Conservation (phyloP, 2,888 invertebrate genomes). For the Conistra vaccinii region DNA sequence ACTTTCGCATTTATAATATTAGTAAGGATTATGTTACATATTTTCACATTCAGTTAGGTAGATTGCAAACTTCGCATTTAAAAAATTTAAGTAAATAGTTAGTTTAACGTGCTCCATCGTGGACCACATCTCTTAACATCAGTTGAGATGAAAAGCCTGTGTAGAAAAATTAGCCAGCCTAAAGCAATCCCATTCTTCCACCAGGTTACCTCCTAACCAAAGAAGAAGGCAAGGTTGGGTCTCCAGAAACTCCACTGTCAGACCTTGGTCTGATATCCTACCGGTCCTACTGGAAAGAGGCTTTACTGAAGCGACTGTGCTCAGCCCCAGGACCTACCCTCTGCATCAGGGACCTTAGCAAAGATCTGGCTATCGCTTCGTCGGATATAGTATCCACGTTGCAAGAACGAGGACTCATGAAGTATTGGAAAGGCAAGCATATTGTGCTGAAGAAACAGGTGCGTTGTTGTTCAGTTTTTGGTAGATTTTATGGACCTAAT, state of each 20-base stretch:
- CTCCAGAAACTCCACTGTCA: constrained; percentile 99
- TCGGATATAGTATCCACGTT: constrained; percentile 99
- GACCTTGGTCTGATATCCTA: constrained; percentile 99
- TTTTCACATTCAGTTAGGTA: no score
- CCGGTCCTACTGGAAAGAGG: constrained; percentile 99
- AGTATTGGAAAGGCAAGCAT: constrained; percentile 99
- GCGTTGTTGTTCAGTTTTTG: constrained; percentile 24
- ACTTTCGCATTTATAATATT: no score
- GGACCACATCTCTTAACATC: no score
- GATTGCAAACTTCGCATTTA: no score
- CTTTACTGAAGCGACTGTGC: constrained; percentile 97
- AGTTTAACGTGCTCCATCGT: no score
- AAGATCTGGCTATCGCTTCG: constrained; percentile 98
- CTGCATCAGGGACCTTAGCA: constrained; percentile 96
- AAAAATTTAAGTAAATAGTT: no score
- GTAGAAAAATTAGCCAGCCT: background rate
- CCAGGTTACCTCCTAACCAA: constrained; percentile 98
- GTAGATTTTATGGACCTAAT: background rate
- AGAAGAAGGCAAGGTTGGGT: constrained; percentile 99
- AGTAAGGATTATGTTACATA: no score
- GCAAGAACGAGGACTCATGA: constrained; percentile 98
- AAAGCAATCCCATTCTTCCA: constrained; percentile 12
- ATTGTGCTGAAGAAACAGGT: constrained; percentile 98
- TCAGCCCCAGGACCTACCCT: constrained; percentile 97
- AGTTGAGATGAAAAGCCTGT: no score